phyloP scores from a whole-genome alignment of 2,113 vertebrate genomes.

The Eulemur rufifrons region DNA sequence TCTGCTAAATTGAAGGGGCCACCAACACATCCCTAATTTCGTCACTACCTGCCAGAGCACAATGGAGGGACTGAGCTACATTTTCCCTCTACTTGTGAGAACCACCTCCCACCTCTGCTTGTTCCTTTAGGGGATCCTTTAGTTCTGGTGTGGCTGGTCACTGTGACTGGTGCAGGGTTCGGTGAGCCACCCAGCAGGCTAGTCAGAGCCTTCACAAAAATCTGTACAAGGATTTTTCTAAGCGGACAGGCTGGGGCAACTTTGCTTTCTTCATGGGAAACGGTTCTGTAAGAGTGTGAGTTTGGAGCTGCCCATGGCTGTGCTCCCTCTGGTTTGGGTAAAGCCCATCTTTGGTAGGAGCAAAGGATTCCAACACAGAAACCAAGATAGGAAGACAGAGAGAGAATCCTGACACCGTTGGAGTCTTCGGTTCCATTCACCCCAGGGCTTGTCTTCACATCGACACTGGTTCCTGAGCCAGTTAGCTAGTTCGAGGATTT shows the following conservation, averaged over 20 bases:
- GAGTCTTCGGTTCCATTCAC: not conserved
- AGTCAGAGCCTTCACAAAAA: not conserved
- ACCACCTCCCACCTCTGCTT: not conserved
- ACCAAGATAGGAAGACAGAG: not conserved
- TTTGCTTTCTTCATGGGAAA: not conserved
- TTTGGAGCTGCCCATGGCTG: not conserved
- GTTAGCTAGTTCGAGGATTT: not conserved
- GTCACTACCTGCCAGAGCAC: not conserved
- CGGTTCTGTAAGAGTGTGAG: not conserved
- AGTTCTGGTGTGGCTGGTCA: not conserved
- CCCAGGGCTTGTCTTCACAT: not conserved
- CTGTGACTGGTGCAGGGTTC: not conserved
- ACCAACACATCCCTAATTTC: not conserved
- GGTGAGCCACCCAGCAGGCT: not conserved
- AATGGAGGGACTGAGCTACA: too few species aligned
- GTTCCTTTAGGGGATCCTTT: not conserved
- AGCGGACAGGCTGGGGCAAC: not conserved
- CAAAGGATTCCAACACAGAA: not conserved
- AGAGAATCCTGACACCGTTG: not conserved
- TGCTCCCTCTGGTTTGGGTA: not conserved
- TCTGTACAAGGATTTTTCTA: not conserved
- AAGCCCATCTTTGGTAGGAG: not conserved
- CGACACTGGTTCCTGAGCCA: not conserved
- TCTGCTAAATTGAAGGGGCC: not conserved
- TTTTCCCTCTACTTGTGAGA: not conserved